Conservation (phyloP, 30 jellyfish, hydroid and myxozoan species). For the Nemopilema nomurai region DNA sequence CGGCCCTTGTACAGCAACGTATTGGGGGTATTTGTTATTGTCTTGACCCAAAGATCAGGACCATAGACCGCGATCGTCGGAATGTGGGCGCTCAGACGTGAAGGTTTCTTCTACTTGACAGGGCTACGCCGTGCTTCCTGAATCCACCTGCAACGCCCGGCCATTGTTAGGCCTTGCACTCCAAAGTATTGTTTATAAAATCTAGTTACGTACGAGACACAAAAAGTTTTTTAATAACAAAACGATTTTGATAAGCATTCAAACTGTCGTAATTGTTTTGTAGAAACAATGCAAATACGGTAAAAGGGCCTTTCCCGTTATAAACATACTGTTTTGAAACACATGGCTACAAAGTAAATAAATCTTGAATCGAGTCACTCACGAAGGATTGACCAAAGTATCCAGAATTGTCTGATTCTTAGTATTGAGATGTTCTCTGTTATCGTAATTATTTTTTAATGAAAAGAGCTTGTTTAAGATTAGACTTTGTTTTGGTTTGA, state of each 20-base stretch:
- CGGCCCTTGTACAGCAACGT: not conserved
- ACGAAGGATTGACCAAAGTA: not conserved
- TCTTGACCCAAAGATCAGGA: not conserved
- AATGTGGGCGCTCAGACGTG: not conserved
- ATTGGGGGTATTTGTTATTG: not conserved
- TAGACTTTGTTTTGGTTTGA: not conserved
- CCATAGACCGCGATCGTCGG: not conserved
- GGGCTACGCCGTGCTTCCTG: not conserved
- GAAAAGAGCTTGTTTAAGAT: not conserved
- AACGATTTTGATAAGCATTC: not conserved
- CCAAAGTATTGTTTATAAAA: no score
- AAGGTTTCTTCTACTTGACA: not conserved
- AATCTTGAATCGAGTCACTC: not conserved
- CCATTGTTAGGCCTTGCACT: not conserved
- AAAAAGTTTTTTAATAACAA: not conserved
- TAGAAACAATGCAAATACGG: not conserved
- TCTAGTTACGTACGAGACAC: not conserved
- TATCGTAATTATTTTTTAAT: no score
- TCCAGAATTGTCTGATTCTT: not conserved
- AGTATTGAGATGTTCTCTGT: not conserved
- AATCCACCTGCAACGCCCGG: not conserved
- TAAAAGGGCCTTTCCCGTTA: no score
- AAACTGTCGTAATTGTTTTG: not conserved
- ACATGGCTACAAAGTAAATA: not conserved
- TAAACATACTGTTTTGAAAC: no score